These are phyloP conservation scores for Todus mexicanus DNA, from an alignment of 2,797 vertebrate species.

Conservation along the genomic window DNA sequence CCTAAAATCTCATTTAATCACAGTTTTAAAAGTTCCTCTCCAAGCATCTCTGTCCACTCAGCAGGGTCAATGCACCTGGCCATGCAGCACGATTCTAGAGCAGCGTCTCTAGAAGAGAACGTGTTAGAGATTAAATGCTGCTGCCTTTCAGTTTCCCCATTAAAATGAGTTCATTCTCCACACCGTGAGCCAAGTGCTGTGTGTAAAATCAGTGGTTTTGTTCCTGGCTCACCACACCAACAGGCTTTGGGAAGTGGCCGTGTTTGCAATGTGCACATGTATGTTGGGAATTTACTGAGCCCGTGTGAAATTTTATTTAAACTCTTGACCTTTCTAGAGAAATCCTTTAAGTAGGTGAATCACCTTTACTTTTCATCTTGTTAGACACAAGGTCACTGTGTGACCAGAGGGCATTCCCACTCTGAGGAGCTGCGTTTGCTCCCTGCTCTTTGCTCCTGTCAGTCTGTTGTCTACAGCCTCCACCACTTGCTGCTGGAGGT, in stretches of 20 bases:
- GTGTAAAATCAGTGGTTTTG: background rate
- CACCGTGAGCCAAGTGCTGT: background rate
- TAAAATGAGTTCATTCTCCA: constrained; percentile 14
- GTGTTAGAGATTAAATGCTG: background rate
- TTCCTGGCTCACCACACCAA: background rate
- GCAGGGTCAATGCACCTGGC: constrained; percentile 10
- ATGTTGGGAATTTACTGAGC: background rate
- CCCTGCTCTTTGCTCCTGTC: background rate
- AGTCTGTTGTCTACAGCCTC: background rate
- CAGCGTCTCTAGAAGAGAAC: constrained; percentile 7
- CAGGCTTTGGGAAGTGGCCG: background rate
- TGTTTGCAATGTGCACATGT: background rate
- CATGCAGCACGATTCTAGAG: background rate
- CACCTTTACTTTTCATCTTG: background rate
- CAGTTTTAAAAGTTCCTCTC: background rate
- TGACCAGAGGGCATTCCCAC: background rate
- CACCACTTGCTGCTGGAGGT: background rate
- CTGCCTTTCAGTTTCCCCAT: background rate
- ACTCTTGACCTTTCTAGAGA: background rate
- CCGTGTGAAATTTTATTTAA: background rate
- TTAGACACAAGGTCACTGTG: background rate
- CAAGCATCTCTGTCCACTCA: background rate
- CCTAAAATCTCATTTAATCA: background rate
- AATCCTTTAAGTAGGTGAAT: background rate
- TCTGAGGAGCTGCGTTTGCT: background rate